Conservation (phyloP, 2,113 vertebrate genomes). For the Apaloderma vittatum region DNA sequence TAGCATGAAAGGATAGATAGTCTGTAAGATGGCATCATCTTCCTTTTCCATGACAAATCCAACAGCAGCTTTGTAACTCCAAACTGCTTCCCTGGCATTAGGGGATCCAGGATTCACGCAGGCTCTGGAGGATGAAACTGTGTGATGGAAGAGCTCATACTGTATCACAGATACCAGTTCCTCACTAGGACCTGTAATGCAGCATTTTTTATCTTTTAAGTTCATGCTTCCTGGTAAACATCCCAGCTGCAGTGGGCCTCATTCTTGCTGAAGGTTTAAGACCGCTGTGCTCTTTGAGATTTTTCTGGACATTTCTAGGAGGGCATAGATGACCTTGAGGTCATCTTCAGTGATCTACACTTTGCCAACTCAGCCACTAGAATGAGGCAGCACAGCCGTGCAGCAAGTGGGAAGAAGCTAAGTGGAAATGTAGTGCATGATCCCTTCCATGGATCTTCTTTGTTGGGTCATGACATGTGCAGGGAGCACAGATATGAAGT, state of each 20-base stretch:
- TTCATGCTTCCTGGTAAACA: background rate
- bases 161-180: background rate
- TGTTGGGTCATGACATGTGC: background rate
- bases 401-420: background rate
- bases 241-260: background rate
- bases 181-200: background rate
- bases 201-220: background rate
- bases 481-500: background rate
- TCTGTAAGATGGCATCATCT: background rate
- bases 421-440: background rate
- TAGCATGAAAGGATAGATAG: background rate
- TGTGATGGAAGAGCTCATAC: background rate
- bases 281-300: background rate
- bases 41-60: background rate
- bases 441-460: background rate
- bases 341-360: background rate
- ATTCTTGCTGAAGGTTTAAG: background rate
- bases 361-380: background rate
- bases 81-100: rapidly evolving
- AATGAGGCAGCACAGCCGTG: background rate
- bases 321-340: background rate
- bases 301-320: background rate
- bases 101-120: background rate
- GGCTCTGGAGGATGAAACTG: background rate
- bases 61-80: background rate